Conservation (phyloP, 2,797 vertebrate species). For the Esox masquinongy region DNA sequence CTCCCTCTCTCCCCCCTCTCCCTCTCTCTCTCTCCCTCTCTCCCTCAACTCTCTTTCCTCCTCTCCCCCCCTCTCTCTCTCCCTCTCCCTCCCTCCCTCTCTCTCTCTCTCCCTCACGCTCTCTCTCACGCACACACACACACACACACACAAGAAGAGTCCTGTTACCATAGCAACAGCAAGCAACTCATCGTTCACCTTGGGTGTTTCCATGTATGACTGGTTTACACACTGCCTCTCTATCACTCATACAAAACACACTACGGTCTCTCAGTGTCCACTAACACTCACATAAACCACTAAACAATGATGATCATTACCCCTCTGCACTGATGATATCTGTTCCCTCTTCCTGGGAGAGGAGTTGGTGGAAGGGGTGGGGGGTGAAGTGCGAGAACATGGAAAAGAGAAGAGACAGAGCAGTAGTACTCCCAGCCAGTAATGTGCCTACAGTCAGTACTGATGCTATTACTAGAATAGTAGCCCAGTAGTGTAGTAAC, state of each 20-base stretch:
- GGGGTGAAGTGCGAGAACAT: background rate
- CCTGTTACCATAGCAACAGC: slow-evolving; percentile 45
- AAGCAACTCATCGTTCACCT: slow-evolving; percentile 37
- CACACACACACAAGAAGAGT: slow-evolving; percentile 12
- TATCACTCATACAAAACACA: background rate
- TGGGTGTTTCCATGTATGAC: slow-evolving; percentile 29
- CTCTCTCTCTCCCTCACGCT: too few relatives aligned
- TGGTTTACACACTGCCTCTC: slow-evolving; percentile 11
- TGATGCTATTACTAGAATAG: background rate
- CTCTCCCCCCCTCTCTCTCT: background rate
- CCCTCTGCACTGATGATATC: background rate
- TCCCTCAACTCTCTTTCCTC: too few relatives aligned
- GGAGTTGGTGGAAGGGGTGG: background rate
- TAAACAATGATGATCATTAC: slow-evolving; percentile 1
- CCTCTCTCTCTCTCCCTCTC: too few relatives aligned
- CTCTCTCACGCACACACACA: slow-evolving; percentile 7
- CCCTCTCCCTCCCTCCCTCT: too few relatives aligned
- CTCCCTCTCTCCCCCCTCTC: too few relatives aligned
- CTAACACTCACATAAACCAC: slow-evolving; percentile 5
- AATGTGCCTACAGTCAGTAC: background rate
- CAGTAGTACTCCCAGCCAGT: background rate
- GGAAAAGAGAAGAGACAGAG: background rate
- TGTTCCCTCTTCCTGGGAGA: background rate
- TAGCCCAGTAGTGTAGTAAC: background rate
- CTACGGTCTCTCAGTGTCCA: background rate